Percentiles rank a stretch among this genome's conserved stretches.
phyloP scores from a whole-genome alignment of 2,888 invertebrate genomes.

The Dione juno region DNA sequence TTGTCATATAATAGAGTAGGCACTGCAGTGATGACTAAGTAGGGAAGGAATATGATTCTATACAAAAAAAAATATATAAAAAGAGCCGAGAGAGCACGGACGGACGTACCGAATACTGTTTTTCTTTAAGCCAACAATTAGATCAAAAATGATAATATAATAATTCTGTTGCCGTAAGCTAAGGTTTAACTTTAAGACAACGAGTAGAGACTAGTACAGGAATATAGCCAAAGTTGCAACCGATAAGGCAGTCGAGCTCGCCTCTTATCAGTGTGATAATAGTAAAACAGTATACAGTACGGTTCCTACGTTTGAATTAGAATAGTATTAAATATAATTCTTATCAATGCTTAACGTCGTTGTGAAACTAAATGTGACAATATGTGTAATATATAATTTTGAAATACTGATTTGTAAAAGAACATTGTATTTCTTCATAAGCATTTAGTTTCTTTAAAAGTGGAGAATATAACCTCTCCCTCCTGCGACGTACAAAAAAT shows the following conservation, averaged over 20 bases:
- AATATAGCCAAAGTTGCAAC: constrained; percentile 31
- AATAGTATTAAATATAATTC: constrained; percentile 5
- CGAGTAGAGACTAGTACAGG: constrained; percentile 7
- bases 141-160: constrained; percentile 4
- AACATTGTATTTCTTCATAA: too few species aligned
- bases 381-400: background rate
- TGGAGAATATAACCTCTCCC: too few species aligned
- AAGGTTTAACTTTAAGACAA: constrained; percentile 11
- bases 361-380: background rate
- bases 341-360: background rate
- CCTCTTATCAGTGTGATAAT: constrained; percentile 32
- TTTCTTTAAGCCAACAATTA: background rate
- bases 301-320: constrained; percentile 18
- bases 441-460: too few species aligned
- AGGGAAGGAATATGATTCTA: too few species aligned
- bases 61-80: too few species aligned
- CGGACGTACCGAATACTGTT: too few species aligned
- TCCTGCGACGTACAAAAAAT: too few species aligned
- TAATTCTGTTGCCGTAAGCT: background rate
- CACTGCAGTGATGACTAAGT: too few species aligned
- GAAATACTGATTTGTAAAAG: too few species aligned
- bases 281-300: constrained; percentile 21
- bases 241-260: constrained; percentile 32
- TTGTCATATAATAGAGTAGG: background rate
- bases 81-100: too few species aligned